Evolutionary conservation across 2,113 vertebrate genomes (phyloP), one percentile per base, ranked within the genome.

Genomic region (Atlantisia rogersi): DNA sequence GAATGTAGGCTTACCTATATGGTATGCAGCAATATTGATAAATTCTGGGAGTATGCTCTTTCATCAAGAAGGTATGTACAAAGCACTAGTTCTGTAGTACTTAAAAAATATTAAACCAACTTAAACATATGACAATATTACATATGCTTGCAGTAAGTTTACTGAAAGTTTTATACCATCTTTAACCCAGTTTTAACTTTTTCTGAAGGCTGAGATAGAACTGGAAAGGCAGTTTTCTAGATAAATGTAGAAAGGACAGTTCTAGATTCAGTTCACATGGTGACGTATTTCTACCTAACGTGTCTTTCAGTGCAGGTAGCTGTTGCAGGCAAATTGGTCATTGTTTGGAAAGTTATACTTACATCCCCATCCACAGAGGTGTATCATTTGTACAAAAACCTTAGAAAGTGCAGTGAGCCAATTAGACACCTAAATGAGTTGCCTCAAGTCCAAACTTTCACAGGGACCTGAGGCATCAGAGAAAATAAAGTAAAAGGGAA

Each of bases 121-220:
- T 24, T 81, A 67, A 65, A 19, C 3, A 5, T 63, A 76, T 28
- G 53, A 73, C 84, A 85, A 82, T 69, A 73, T 82, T 87, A 48
- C 76, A 73, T 92, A 79, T 82, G 48, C 31, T 58, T 73, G 53
- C 56, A 69, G 17, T 81, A 50, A 78, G 26, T 91, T 82, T 73
- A 63, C 50, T 65, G 65, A 64, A 87, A 95, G 64, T 29, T 85
- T 88, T 78, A 60, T 85, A 18, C 35, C 9, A 6, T 48, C 62
- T 87, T 89, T 78, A 71, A 73, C 73, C 58, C 35, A 81, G 39
- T 52, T 86, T 39, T 94, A 15, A 28, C 53, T 93, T 90, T 55
- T 79, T 25, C 48, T 65, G 81, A 82, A 89, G 84, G 62, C 81
- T 91, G 81, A 94, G 53, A 85, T 94, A 81, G 71, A 97, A 86